Base-by-base conservation (phyloP, 2,797 vertebrate genomes). In the Pseudochaenichthys georgianus region DNA sequence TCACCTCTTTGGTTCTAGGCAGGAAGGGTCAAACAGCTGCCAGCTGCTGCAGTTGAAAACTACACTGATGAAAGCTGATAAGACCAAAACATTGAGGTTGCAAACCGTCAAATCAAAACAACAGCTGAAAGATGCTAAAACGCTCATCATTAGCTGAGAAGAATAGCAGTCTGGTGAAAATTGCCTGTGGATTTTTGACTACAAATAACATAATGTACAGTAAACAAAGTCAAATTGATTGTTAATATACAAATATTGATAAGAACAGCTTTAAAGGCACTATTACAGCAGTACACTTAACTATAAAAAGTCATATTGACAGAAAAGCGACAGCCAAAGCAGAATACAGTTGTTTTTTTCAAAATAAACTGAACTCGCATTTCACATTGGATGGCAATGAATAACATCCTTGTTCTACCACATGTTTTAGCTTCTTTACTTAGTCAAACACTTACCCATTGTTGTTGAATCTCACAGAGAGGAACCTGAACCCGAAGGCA, bases 401-500 rank as follows among this genome's bases (percentile, higher is more conserved):
- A 23, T 41, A 13, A 43, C 45, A n/a, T 43, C 43, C 16, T 16
- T 5, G 0, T 4, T 3, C 28, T 41, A 13, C 38, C 4, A 16
- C n/a, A n/a, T 1, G 2, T 19, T 8, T 53, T 41, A 15, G 19
- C 53, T 70, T 70, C 19, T 64, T 52, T 48, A 23, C 72, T 68
- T 34, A 43, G 31, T 53, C 13, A 16, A 5, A 28, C 4, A 1
- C 21, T 60, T 57, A 89, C 11, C 1, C 10, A 9, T 57, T 55
- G 31, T 68, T 73, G 16, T 73, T 70, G 23, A 52, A 42, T 70
- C 17, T 93, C 89, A 1, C 93, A 99, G 98, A 99, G 88, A 95
- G 98, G 87, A 99, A 99, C 89, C 94, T 99, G 84, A 99, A 99
- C 91, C 98, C 97, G 34, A 99, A 99, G 95, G 96, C 97, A 83